A percentile compares a stretch with the other conserved stretches of the same genome.
These are phyloP conservation scores for Ditylenchus weischeri DNA, from an alignment of 2,888 invertebrate genomes.

Conservation along the genomic window DNA sequence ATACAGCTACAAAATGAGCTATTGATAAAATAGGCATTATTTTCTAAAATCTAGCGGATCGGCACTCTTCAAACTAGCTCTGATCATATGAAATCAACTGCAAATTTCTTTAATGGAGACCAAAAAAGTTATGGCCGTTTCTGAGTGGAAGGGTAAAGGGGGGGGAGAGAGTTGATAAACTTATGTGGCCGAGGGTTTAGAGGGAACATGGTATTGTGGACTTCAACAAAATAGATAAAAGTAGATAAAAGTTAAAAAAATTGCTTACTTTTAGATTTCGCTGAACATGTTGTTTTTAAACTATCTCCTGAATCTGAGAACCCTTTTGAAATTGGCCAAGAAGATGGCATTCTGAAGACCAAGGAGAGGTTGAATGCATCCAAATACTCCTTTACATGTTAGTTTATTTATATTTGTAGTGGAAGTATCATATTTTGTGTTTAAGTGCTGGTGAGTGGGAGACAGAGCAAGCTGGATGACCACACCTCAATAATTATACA, in stretches of 20 bases:
- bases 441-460: conserved; percentile 22
- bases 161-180: too few species aligned
- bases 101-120: too few species aligned
- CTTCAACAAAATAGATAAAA: not conserved
- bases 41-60: too few species aligned
- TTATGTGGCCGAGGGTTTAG: too few species aligned
- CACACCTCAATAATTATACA: conserved; percentile 22
- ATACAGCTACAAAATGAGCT: too few species aligned
- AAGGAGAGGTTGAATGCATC: conserved; percentile 5
- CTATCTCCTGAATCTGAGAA: conserved; percentile 24
- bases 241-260: not conserved
- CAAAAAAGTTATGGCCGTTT: not conserved
- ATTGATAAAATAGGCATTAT: too few species aligned
- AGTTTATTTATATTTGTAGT: not conserved
- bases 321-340: conserved; percentile 24
- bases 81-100: too few species aligned
- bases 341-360: conserved; percentile 30
- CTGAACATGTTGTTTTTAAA: conserved; percentile 15
- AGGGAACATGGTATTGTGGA: too few species aligned
- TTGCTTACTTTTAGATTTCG: conserved; percentile 5
- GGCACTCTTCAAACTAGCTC: too few species aligned
- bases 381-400: conserved; percentile 11
- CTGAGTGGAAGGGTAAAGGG: too few species aligned
- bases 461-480: conserved; percentile 22
- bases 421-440: not conserved